A percentile compares a stretch with the other conserved stretches of the same genome.
Evolutionary conservation across 1,140 invertebrate genomes (phyloP).

Genomic region (Mamestra configurata): DNA sequence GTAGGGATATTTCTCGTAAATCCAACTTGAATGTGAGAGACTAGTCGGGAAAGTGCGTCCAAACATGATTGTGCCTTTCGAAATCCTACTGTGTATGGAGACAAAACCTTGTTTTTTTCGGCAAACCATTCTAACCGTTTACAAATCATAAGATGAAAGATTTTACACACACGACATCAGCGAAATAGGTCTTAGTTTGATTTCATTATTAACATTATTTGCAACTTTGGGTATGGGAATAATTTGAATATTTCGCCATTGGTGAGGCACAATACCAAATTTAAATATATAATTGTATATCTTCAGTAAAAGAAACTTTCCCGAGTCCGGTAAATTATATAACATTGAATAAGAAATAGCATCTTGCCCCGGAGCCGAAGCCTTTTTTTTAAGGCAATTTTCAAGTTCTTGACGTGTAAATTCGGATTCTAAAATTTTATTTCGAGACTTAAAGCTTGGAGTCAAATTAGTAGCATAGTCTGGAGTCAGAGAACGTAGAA

Average conservation of each 20-base stretch:
- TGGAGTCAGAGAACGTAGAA: conserved; percentile 55
- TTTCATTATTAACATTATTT: not conserved
- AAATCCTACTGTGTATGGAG: not conserved
- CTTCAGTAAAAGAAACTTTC: not conserved
- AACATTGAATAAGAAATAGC: not conserved
- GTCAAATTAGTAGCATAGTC: conserved; percentile 51
- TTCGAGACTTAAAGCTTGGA: conserved; percentile 46
- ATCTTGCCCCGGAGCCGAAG: not conserved
- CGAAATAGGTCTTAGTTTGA: conserved; percentile 6
- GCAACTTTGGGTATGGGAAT: not conserved
- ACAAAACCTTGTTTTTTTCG: no score
- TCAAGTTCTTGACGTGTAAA: conserved; percentile 48
- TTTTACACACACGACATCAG: conserved; percentile 7
- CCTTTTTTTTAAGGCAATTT: not conserved
- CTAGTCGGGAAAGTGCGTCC: conserved; percentile 52
- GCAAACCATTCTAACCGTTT: conserved; percentile 12
- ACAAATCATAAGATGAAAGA: no score
- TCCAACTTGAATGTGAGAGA: conserved; percentile 57
- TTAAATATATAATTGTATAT: not conserved
- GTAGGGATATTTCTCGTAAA: conserved; percentile 59
- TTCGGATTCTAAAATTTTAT: conserved; percentile 39
- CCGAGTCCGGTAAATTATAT: not conserved
- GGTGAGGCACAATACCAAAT: not conserved
- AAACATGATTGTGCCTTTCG: conserved; percentile 56
- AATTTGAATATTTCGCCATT: conserved; percentile 13